Evolutionary conservation across 1,140 invertebrate genomes (phyloP).

Genomic region (Drosophila sp.): DNA sequence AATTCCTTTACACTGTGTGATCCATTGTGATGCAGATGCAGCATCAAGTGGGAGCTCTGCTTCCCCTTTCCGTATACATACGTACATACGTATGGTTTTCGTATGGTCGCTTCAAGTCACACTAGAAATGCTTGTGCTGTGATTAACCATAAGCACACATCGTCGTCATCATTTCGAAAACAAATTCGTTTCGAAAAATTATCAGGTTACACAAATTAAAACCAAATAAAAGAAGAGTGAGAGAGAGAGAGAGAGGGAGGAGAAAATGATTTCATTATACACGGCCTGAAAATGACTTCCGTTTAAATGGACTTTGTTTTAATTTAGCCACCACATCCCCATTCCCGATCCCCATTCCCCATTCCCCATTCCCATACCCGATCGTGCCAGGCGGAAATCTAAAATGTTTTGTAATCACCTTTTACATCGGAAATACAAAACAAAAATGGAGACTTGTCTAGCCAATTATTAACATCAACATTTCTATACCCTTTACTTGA

Average conservation of each 20-base stretch:
- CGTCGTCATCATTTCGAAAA: slow-evolving; percentile 61
- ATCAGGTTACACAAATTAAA: slow-evolving; percentile 55
- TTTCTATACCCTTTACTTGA: too few relatives aligned
- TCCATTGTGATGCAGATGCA: slow-evolving; percentile 76
- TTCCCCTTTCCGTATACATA: slow-evolving; percentile 58
- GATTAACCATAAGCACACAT: neutral
- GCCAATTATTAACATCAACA: neutral
- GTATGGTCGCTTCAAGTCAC: too few relatives aligned
- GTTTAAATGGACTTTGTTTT: slow-evolving; percentile 78
- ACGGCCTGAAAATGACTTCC: slow-evolving; percentile 73
- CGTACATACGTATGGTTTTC: neutral
- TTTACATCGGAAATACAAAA: slow-evolving; percentile 62
- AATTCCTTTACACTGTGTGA: slow-evolving; percentile 40
- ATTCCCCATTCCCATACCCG: too few relatives aligned
- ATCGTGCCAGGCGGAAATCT: slow-evolving; percentile 51
- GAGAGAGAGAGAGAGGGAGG: neutral
- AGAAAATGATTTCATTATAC: slow-evolving; percentile 68
- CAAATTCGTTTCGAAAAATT: slow-evolving; percentile 56
- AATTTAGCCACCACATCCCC: slow-evolving; percentile 40
- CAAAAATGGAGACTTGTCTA: neutral
- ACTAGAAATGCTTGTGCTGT: neutral
- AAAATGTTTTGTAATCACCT: slow-evolving; percentile 61
- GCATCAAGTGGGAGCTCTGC: slow-evolving; percentile 27
- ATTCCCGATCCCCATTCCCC: too few relatives aligned
- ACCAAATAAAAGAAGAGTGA: neutral